Evolutionary conservation across 2,888 invertebrate genomes (phyloP).

Genomic region (Ceraclea dissimilis): DNA sequence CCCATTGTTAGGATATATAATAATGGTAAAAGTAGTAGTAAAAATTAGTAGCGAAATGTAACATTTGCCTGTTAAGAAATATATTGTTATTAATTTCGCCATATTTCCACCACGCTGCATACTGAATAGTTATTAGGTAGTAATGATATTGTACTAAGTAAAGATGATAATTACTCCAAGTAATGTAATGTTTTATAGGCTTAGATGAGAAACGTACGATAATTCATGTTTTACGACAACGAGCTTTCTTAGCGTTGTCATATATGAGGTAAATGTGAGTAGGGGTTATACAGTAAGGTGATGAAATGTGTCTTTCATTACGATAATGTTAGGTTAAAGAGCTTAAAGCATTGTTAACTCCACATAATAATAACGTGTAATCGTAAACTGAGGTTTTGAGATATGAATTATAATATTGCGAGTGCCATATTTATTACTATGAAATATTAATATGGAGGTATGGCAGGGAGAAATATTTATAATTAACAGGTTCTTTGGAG

Average conservation of each 20-base stretch:
- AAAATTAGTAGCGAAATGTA: too few relatives aligned
- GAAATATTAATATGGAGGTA: too few relatives aligned
- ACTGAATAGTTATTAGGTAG: background rate
- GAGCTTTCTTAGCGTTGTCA: background rate
- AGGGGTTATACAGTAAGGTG: background rate
- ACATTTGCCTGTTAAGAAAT: too few relatives aligned
- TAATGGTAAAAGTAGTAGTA: too few relatives aligned
- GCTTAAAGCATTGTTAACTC: background rate
- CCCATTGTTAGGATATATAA: too few relatives aligned
- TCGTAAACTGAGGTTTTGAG: background rate
- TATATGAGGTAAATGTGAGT: background rate
- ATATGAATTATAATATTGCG: too few relatives aligned
- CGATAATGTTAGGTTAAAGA: background rate
- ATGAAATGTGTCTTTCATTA: conserved; percentile 2
- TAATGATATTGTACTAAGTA: background rate
- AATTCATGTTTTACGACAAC: background rate
- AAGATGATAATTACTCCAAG: background rate
- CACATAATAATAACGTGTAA: background rate
- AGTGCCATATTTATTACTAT: too few relatives aligned
- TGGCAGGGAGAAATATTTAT: too few relatives aligned
- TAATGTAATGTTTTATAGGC: conserved; percentile 1
- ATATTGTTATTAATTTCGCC: too few relatives aligned
- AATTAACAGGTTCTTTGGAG: too few relatives aligned
- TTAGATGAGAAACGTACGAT: background rate
- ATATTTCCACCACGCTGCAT: too few relatives aligned